Evolutionary conservation across 2,797 vertebrate genomes (phyloP), one percentile per base, ranked within the genome.

Genomic region (Mormyrops attenuatus): DNA sequence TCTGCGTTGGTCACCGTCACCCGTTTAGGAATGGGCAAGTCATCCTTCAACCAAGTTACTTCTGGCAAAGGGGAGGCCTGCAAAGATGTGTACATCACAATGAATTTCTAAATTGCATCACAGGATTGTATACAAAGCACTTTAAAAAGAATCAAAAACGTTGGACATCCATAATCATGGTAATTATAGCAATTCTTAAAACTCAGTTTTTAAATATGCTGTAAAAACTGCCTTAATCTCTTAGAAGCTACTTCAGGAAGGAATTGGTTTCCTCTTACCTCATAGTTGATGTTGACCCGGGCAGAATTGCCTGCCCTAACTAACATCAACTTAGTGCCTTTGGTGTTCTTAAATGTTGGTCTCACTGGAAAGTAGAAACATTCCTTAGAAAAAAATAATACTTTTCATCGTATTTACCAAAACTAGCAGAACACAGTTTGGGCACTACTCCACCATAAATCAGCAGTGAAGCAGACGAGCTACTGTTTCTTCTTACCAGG

Each of bases 1-100:
- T 95, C 95, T 47, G 94, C 92, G 13, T 95, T 96, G 85, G 92
- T 95, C 17, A 95, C 50, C 0, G 94, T 95, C 1, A 94, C 95
- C 57, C 92, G 92, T 88, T 92, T 94, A 30, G 95, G 73, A 88
- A 97, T 92, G 0, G 96, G 94, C 13, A 94, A 92, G 6, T 96
- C 96, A 44, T 98, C 97, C 92, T 97, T 98, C 0, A 96, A 87
- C 97, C 97, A 98, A 85, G 90, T 93, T 87, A 97, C 95, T 66
- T 94, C 92, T 0, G 96, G 96, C 73, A 88, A 85, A 0, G 97
- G 97, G 53, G 95, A 95, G 0, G 95, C 97, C 98, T 98, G 93
- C 89, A 15, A 55, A 50, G 26, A 90, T 50, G 17, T 41, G 44
- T 11, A 30, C 87, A 34, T 73, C 34, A 77, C 5, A 38, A 34